Evolutionary conservation across 2,888 invertebrate genomes (phyloP).

Genomic region (Cyaniris semiargus): DNA sequence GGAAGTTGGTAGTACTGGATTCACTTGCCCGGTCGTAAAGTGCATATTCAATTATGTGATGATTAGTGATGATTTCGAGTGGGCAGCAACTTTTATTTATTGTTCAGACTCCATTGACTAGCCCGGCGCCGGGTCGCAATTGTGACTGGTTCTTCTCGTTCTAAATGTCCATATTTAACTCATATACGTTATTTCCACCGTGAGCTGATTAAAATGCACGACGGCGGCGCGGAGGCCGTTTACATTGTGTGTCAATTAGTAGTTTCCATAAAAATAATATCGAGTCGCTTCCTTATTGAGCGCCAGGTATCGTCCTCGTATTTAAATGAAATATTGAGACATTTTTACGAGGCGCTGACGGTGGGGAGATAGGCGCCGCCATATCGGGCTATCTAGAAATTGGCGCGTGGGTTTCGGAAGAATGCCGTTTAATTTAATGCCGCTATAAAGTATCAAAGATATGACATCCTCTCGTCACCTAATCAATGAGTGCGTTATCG

Average conservation of each 20-base stretch:
- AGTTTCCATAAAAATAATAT: slow-evolving; percentile 69
- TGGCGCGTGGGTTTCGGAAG: slow-evolving; percentile 30
- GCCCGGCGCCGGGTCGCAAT: slow-evolving; percentile 72
- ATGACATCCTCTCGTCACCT: slow-evolving; percentile 46
- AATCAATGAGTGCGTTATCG: slow-evolving; percentile 61
- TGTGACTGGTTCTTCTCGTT: slow-evolving; percentile 77
- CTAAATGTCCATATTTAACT: slow-evolving; percentile 68
- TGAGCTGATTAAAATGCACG: slow-evolving; percentile 72
- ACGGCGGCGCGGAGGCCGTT: slow-evolving; percentile 64
- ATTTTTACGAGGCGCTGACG: slow-evolving; percentile 71
- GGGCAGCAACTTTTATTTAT: slow-evolving; percentile 61
- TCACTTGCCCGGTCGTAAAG: neutral
- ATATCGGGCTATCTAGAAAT: slow-evolving; percentile 46
- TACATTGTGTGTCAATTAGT: slow-evolving; percentile 75
- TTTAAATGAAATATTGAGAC: slow-evolving; percentile 61
- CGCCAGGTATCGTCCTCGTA: slow-evolving; percentile 57
- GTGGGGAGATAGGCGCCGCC: slow-evolving; percentile 55
- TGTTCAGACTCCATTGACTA: slow-evolving; percentile 73
- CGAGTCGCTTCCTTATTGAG: slow-evolving; percentile 66
- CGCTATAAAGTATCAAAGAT: slow-evolving; percentile 28
- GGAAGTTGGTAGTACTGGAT: neutral
- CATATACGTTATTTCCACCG: slow-evolving; percentile 65
- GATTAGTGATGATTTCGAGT: slow-evolving; percentile 34
- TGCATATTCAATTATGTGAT: slow-evolving; percentile 32
- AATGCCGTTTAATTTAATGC: neutral